phyloP scores from a whole-genome alignment of 2,797 vertebrate genomes.

The Hemitrygon akajei region DNA sequence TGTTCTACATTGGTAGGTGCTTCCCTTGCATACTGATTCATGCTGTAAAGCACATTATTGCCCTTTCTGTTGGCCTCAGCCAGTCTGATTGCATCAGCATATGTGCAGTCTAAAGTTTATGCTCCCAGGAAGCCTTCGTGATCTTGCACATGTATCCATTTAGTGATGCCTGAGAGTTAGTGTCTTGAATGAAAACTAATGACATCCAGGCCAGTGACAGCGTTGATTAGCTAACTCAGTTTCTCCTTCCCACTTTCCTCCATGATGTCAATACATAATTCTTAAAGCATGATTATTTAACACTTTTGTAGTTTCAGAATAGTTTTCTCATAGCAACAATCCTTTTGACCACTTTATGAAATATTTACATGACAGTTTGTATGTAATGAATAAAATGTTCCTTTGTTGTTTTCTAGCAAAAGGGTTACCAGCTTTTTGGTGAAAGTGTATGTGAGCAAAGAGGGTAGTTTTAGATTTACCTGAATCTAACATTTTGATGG shows the following conservation, averaged over 20 bases:
- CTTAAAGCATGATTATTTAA: constrained; percentile 17
- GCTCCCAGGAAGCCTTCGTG: neutral
- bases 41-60: neutral
- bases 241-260: constrained; percentile 27
- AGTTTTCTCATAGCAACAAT: neutral
- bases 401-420: constrained; percentile 49
- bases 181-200: neutral
- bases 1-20: neutral
- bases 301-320: neutral
- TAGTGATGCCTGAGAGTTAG: neutral
- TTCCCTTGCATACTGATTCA: neutral
- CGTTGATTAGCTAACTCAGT: constrained; percentile 41
- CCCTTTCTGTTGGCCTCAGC: neutral
- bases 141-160: neutral
- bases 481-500: neutral
- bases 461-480: constrained; percentile 50
- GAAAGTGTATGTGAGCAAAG: constrained; percentile 58
- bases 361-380: neutral
- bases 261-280: constrained; percentile 32
- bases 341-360: neutral
- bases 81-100: neutral
- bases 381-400: constrained; percentile 28
- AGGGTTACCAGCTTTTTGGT: constrained; percentile 52
- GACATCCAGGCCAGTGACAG: constrained; percentile 26
- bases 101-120: constrained; percentile 40